Evolutionary conservation across 2,888 invertebrate species (phyloP).

Genomic region (Shargacucullia verbasci): DNA sequence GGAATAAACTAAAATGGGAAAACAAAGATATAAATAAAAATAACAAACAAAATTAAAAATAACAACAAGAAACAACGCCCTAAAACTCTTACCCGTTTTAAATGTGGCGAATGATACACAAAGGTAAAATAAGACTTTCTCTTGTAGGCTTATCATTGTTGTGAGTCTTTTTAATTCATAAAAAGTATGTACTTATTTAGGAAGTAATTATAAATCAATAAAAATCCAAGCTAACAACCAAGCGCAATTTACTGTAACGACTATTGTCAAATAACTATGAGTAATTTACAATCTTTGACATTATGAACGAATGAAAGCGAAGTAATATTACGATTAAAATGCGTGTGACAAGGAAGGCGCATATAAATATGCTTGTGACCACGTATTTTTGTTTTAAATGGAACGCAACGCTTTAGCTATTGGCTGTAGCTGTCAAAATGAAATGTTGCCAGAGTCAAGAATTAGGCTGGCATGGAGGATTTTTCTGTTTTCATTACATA

Average conservation of each 20-base stretch:
- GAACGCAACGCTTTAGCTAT: too few species aligned
- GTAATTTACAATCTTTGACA: not conserved
- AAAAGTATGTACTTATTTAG: conserved; percentile 11
- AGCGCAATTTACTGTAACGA: conserved; percentile 1
- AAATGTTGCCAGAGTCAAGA: too few species aligned
- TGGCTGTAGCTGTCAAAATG: too few species aligned
- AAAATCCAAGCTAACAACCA: conserved; percentile 28
- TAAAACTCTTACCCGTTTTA: conserved; percentile 69
- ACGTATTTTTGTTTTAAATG: too few species aligned
- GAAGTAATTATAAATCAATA: conserved; percentile 41
- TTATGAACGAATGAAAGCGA: too few species aligned
- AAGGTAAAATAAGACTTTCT: conserved; percentile 53
- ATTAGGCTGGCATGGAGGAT: too few species aligned
- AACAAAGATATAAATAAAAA: conserved; percentile 58
- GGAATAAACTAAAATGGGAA: conserved; percentile 87
- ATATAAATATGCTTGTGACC: too few species aligned
- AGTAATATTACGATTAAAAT: too few species aligned
- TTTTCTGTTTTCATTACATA: too few species aligned
- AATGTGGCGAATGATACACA: conserved; percentile 59
- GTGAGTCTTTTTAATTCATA: conserved; percentile 21
- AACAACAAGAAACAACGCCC: conserved; percentile 66
- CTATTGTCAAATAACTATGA: not conserved
- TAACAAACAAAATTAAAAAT: conserved; percentile 57
- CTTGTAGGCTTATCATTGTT: conserved; percentile 55
- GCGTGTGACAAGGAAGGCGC: too few species aligned